Base-by-base conservation (phyloP, 2,797 vertebrate species). In the Gobionotothen gibberifrons region DNA sequence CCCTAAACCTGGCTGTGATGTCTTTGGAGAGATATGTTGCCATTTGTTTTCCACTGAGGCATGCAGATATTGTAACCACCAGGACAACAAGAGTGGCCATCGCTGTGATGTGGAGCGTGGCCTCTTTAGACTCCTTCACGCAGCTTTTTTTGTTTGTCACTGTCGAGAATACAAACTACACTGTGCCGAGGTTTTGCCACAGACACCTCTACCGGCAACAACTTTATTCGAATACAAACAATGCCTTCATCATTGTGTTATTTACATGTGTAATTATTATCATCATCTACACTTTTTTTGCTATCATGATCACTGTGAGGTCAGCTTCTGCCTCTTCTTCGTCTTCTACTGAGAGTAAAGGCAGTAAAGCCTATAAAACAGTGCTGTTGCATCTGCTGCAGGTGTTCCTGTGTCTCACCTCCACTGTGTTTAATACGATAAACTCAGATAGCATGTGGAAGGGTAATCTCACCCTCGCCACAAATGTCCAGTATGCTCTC, bases 1-100 rank as follows among this genome's bases (percentile, higher is more conserved):
- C 88, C 9, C 39, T 94, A 8, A 93, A 83, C 70, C 78, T 91
- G 0, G 87, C 89, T 10, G 65, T 84, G 17, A 93, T 93, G 91
- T 90, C 82, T 49, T 68, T 90, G 22, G 88, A 93, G 78, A 76
- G 90, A 52, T 92, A 92, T 9, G 55, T 87, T 14, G 90, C 92
- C 26, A 73, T 93, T 61, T 91, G 90, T 59, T 89, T 90, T 40
- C 91, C 92, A 0, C 81, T 93, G n/a, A 84, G 83, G 52, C 88
- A 90, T 4, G 51, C 55, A 5, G 43, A 58, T 5, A 78, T 90
- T 14, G 46, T 72, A 26, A 88, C 84, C 0, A 14, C 9, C 1
- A 84, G 65, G 49, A 71, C 0, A 0, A 87, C 81, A 0, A 13
- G 36, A 4, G 15, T 71, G 3, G 80, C 78, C 58, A 74, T 92